Percentiles rank a stretch among this genome's conserved stretches.
These are phyloP conservation scores for Natator depressus DNA, from an alignment of 2,113 vertebrate genomes.

Conservation along the genomic window DNA sequence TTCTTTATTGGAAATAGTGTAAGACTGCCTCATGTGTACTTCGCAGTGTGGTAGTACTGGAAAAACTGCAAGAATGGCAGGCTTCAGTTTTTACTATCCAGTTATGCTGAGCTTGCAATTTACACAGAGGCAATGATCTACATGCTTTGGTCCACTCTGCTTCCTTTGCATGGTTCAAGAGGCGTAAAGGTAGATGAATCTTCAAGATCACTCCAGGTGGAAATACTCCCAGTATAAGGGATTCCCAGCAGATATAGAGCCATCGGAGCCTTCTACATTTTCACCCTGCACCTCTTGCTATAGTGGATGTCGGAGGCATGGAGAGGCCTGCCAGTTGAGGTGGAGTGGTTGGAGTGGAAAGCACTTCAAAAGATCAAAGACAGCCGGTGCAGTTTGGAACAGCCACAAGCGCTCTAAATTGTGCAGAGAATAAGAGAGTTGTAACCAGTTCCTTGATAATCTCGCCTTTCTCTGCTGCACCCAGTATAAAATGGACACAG, in stretches of 20 bases:
- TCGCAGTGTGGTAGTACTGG: not conserved
- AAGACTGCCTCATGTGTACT: not conserved
- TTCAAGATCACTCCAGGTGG: not conserved
- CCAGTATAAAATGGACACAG: not conserved
- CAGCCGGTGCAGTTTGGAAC: not conserved
- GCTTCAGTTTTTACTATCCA: not conserved
- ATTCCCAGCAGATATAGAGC: not conserved
- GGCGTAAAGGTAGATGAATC: not conserved
- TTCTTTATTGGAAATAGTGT: not conserved
- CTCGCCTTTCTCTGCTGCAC: not conserved
- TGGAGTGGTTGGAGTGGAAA: not conserved
- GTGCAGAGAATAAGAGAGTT: not conserved
- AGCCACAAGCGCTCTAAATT: not conserved
- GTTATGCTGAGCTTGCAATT: not conserved
- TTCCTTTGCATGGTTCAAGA: not conserved
- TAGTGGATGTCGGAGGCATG: not conserved
- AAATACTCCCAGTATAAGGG: not conserved
- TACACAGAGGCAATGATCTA: not conserved
- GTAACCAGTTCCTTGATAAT: not conserved
- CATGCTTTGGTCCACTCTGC: not conserved
- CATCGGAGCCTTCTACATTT: not conserved
- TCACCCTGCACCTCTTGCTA: not conserved
- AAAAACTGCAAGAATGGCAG: not conserved
- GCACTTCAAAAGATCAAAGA: not conserved
- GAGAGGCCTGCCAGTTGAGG: not conserved